Evolutionary conservation across 2,797 vertebrate genomes (phyloP).

Genomic region (Sciurus carolinensis): DNA sequence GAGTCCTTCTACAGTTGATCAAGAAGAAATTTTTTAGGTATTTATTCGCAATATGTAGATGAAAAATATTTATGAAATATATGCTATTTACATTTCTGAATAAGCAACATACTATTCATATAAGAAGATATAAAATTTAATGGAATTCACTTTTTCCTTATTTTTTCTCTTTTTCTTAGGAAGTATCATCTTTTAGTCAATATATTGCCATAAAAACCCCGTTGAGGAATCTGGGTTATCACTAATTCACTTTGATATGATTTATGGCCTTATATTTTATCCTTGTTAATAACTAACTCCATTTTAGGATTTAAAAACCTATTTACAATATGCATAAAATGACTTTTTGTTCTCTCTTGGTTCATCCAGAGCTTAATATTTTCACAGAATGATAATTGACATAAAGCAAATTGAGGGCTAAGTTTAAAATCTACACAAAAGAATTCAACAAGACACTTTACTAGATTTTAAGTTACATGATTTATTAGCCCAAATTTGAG

Average conservation of each 20-base stretch:
- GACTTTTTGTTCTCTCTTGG: conserved; percentile 21
- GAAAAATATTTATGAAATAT: conserved; percentile 63
- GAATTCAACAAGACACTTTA: background rate
- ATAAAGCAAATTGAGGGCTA: conserved; percentile 11
- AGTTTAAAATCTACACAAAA: background rate
- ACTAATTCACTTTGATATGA: background rate
- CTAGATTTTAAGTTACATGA: background rate
- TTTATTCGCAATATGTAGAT: conserved; percentile 51
- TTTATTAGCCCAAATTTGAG: background rate
- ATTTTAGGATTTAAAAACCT: conserved; percentile 32
- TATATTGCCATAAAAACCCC: background rate
- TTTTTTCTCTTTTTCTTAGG: background rate
- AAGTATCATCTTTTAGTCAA: background rate
- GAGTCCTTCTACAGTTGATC: background rate
- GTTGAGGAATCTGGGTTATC: background rate
- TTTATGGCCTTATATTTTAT: background rate
- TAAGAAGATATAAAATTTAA: conserved; percentile 27
- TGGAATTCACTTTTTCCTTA: background rate
- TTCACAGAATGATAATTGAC: background rate
- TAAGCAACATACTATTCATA: background rate
- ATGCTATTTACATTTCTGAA: background rate
- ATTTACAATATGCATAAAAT: background rate
- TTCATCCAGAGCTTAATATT: background rate
- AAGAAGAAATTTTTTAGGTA: background rate
- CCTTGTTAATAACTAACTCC: background rate